Conservation (phyloP, 2,113 vertebrate species). For the Myiagra hebetior region DNA sequence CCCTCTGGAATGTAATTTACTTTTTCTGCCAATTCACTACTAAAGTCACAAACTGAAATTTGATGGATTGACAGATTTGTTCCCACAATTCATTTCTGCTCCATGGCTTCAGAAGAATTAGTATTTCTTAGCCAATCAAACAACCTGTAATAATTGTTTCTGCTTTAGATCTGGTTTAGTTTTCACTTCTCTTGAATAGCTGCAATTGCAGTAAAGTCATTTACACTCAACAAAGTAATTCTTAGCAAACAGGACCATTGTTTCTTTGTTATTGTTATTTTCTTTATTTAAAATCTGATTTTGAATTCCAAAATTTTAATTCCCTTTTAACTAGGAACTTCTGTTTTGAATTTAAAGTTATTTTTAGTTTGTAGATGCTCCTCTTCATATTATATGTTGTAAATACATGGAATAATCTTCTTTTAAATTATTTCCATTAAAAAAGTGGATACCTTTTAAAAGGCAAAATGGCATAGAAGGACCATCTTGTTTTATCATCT, state of each 20-base stretch:
- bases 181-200: neutral
- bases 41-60: neutral
- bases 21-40: neutral
- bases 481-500: neutral
- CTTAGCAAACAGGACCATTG: neutral
- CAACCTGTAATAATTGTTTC: neutral
- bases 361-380: neutral
- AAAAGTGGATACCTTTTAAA: neutral
- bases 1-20: neutral
- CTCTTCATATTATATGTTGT: neutral
- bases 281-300: neutral
- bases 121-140: neutral
- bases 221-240: neutral
- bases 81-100: slow-evolving; percentile 18
- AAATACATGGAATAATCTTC: neutral
- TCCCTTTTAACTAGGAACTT: neutral
- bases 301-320: neutral
- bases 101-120: neutral
- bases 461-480: neutral
- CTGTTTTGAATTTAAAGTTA: neutral
- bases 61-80: neutral
- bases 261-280: neutral
- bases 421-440: neutral
- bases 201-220: neutral
- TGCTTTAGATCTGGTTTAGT: neutral